Evolutionary conservation across 92 coral and sea anemone species (phyloP), one percentile per base, ranked within the genome.

Genomic region (Pocillopora meandrina): DNA sequence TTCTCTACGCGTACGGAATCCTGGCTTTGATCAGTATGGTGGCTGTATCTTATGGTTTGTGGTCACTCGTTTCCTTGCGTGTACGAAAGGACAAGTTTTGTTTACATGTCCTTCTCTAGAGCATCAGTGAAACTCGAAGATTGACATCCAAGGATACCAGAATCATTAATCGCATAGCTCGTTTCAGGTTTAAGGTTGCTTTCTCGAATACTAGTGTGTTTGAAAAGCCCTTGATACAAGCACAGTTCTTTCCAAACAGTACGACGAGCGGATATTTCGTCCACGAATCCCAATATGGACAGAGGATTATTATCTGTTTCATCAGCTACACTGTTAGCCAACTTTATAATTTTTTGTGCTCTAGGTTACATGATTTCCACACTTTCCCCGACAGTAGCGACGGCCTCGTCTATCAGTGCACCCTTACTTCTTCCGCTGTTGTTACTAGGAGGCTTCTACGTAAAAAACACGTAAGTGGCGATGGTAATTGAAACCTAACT

Each of bases 381-480:
- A 56, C 31, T 92, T 72, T 82, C 93, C n/a, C 89, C 96, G 15
- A 90, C 92, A 26, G 91, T 95, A 3, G 90, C 94, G 14, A 93
- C 93, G 7, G 97, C 99, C 69, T 84, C 96, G 0, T 91, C 99
- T 13, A 82, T 97, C 34, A 95, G 92, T 3, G 95, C 96, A 5
- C 94, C 98, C 12, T 66, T 97, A 1, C 90, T 91, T 95, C 75
- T 97, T 12, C 99, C 99, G 14, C 82, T 97, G 75, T 89, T 97
- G 63, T 90, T 97, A 16, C 92, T 97, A 66, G 99, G 99, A 6
- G 99, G 99, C 9, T 95, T 92, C 87, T 95, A 95, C 81, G 80
- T 91, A n/a, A 92, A 93, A 65, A 89, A 90, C 84, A 85, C 87
- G 98, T 95, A 89, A 83, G 86, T 64, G 52, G 52, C 8, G 52